Conservation (phyloP, 1,140 invertebrate species). For the Philotrypesis tridentata region DNA sequence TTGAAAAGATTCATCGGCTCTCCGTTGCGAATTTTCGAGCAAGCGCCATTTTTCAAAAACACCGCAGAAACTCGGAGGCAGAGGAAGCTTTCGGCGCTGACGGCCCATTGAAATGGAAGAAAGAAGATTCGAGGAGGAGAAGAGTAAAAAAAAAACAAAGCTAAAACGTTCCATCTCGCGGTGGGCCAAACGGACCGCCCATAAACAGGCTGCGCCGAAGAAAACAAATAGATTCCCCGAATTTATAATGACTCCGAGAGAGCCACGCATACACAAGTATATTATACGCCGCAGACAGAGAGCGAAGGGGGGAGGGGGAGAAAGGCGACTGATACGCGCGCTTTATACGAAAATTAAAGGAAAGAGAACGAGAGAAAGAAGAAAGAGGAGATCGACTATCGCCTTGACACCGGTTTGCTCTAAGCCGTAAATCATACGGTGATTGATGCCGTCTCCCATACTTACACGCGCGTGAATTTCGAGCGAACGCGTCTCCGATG, state of each 20-base stretch:
- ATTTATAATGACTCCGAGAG: conserved; percentile 22
- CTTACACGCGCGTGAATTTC: conserved; percentile 7
- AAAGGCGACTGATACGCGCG: background rate
- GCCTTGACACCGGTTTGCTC: conserved; percentile 30
- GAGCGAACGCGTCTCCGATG: conserved; percentile 3
- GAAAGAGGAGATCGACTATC: conserved; percentile 33
- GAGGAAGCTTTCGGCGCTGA: background rate
- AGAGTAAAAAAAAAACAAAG: background rate
- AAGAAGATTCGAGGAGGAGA: background rate
- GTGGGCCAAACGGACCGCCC: conserved; percentile 17
- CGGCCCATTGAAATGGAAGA: background rate
- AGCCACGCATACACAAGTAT: background rate
- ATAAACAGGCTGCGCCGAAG: background rate
- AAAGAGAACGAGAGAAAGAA: background rate
- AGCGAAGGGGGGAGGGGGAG: too few relatives aligned
- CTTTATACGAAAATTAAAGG: conserved; percentile 35
- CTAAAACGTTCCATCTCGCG: background rate
- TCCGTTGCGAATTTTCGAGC: background rate
- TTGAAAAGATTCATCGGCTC: conserved; percentile 23
- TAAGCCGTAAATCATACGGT: conserved; percentile 33
- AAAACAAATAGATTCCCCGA: conserved; percentile 43
- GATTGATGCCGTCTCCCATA: conserved; percentile 32
- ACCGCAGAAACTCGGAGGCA: background rate
- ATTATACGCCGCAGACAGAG: conserved; percentile 23
- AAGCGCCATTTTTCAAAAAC: conserved; percentile 13